These are phyloP conservation scores for Petromus typicus DNA, from an alignment of 2,113 vertebrate species.

Conservation along the genomic window DNA sequence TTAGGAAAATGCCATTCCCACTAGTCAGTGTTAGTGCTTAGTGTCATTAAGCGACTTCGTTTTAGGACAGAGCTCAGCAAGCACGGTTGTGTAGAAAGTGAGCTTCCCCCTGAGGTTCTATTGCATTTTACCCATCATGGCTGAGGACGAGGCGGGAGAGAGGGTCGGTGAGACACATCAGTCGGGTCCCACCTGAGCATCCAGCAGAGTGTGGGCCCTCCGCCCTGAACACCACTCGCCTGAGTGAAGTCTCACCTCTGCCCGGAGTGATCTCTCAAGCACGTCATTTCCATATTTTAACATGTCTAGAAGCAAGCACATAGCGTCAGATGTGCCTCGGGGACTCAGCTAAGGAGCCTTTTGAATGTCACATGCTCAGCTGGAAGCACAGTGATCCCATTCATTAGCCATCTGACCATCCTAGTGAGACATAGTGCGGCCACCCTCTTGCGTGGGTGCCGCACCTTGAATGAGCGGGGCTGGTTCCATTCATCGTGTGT, in stretches of 20 bases:
- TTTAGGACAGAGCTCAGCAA: constrained; percentile 21
- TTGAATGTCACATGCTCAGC: constrained; percentile 60
- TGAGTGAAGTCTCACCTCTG: constrained; percentile 70
- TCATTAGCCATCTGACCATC: constrained; percentile 85
- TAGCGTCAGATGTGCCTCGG: constrained; percentile 72
- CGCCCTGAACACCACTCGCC: constrained; percentile 65
- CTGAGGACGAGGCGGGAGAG: constrained; percentile 7
- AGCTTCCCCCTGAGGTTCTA: not conserved
- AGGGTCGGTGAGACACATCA: not conserved
- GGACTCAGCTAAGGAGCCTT: constrained; percentile 57
- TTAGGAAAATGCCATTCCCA: not conserved
- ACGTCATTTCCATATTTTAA: constrained; percentile 70
- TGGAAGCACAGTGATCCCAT: constrained; percentile 69
- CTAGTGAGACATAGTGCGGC: constrained; percentile 57
- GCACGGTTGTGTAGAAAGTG: constrained; percentile 34
- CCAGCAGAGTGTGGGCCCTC: constrained; percentile 38
- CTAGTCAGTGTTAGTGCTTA: constrained; percentile 24
- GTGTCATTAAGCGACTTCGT: constrained; percentile 30
- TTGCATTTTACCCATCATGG: constrained; percentile 51
- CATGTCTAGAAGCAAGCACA: constrained; percentile 46
- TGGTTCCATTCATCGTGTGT: constrained; percentile 74
- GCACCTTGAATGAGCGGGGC: constrained; percentile 85
- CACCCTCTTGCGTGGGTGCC: constrained; percentile 85
- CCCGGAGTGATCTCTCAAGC: constrained; percentile 66
- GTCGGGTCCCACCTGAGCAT: constrained; percentile 31